Evolutionary conservation across 1,140 invertebrate genomes (phyloP).

Genomic region (Sitodiplosis mosellana): DNA sequence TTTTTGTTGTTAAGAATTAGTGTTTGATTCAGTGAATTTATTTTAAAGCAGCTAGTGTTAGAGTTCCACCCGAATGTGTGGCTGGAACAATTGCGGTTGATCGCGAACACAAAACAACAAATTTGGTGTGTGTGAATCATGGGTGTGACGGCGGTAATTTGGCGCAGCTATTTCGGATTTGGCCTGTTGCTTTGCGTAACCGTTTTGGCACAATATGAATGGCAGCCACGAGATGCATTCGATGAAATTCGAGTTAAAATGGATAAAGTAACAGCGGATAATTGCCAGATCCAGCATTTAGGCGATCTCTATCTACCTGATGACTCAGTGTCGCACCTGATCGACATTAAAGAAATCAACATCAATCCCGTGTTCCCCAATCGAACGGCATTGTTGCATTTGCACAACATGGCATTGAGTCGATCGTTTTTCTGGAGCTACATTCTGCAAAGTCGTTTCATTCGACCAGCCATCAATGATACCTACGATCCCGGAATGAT

Average conservation of each 20-base stretch:
- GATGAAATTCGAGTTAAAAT: slow-evolving; percentile 70
- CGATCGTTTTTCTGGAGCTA: slow-evolving; percentile 92
- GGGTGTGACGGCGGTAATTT: slow-evolving; percentile 10
- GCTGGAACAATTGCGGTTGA: background rate
- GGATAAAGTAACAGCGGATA: slow-evolving; percentile 61
- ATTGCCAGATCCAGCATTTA: slow-evolving; percentile 75
- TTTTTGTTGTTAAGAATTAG: too few species aligned
- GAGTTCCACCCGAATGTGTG: background rate
- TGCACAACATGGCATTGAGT: slow-evolving; percentile 91
- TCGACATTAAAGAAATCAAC: slow-evolving; percentile 87
- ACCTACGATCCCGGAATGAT: slow-evolving; percentile 94
- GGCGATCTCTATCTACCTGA: slow-evolving; percentile 66
- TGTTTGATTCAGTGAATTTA: too few species aligned
- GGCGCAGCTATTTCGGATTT: slow-evolving; percentile 18
- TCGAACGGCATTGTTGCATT: slow-evolving; percentile 74
- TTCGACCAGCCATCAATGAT: slow-evolving; percentile 73
- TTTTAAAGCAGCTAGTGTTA: background rate
- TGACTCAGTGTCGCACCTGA: slow-evolving; percentile 74
- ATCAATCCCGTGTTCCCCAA: slow-evolving; percentile 92
- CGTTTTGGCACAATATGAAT: slow-evolving; percentile 70
- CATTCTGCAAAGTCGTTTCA: slow-evolving; percentile 79
- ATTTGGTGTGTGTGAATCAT: background rate
- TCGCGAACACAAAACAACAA: too few species aligned
- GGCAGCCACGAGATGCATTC: slow-evolving; percentile 71
- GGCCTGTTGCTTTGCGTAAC: slow-evolving; percentile 28